These are phyloP conservation scores for Myopa tessellatipennis DNA, from an alignment of 2,888 invertebrate species.

Conservation along the genomic window DNA sequence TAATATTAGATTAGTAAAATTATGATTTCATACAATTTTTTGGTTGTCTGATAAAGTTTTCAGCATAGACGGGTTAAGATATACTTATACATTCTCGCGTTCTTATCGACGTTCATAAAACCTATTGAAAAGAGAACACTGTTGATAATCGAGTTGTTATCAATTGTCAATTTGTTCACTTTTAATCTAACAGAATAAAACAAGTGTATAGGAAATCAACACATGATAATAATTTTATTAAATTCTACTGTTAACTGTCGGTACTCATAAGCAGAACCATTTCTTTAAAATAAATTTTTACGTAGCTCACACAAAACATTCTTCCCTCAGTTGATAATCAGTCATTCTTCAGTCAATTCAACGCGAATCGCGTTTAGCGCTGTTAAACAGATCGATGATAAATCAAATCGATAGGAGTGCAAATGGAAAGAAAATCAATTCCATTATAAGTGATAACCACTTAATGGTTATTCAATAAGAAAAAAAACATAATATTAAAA, in stretches of 20 bases:
- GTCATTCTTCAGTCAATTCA: neutral
- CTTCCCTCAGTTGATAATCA: neutral
- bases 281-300: neutral
- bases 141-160: neutral
- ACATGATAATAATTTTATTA: neutral
- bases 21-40: no score
- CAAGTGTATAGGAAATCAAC: neutral
- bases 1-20: no score
- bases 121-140: neutral
- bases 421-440: no score
- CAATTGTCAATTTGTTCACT: neutral
- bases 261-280: neutral
- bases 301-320: neutral
- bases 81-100: no score
- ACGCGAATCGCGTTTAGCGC: neutral
- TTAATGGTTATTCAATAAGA: no score
- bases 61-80: no score
- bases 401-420: no score
- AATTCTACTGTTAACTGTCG: neutral
- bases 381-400: no score
- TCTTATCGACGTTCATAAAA: no score
- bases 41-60: no score
- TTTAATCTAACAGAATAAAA: neutral
- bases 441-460: no score
- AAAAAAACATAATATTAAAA: no score